A percentile compares a stretch with the other conserved stretches of the same genome.
Evolutionary conservation across 2,888 invertebrate species (phyloP).

Genomic region (Sialis lutaria): DNA sequence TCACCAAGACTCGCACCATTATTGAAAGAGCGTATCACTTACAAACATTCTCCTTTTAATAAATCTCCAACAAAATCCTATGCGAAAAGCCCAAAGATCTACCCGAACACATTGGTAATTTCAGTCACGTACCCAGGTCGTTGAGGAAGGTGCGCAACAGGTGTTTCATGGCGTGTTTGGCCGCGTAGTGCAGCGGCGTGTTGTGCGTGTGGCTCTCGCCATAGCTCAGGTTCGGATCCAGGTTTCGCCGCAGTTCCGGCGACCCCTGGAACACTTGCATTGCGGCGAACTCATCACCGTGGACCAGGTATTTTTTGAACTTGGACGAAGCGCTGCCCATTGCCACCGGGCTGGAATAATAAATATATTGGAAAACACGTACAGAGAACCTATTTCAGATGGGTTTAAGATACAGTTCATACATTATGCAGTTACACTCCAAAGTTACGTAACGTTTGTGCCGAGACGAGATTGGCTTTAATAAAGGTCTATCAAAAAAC

Average conservation of each 20-base stretch:
- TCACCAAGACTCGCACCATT: too few species aligned
- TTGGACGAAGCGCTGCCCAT: constrained; percentile 54
- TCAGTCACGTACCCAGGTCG: constrained; percentile 22
- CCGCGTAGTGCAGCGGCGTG: constrained; percentile 47
- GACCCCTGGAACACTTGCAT: constrained; percentile 45
- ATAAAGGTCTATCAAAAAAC: too few species aligned
- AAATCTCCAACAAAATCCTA: too few species aligned
- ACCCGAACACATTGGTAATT: neutral
- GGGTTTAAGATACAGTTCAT: too few species aligned
- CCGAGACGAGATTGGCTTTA: too few species aligned
- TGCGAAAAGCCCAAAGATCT: too few species aligned
- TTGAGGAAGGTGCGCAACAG: constrained; percentile 41
- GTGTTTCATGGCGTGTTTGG: constrained; percentile 44
- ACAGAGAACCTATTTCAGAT: too few species aligned
- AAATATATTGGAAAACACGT: too few species aligned
- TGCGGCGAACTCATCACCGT: constrained; percentile 52
- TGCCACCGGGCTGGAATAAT: neutral
- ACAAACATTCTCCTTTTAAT: too few species aligned
- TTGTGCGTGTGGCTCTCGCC: constrained; percentile 47
- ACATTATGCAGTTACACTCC: too few species aligned
- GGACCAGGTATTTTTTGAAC: constrained; percentile 48
- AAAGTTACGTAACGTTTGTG: too few species aligned
- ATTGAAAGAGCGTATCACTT: too few species aligned
- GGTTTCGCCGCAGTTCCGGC: constrained; percentile 40
- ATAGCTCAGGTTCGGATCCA: constrained; percentile 48